Base-by-base conservation (phyloP, 92 coral and sea anemone genomes). In the Parazoanthus atlanticus region DNA sequence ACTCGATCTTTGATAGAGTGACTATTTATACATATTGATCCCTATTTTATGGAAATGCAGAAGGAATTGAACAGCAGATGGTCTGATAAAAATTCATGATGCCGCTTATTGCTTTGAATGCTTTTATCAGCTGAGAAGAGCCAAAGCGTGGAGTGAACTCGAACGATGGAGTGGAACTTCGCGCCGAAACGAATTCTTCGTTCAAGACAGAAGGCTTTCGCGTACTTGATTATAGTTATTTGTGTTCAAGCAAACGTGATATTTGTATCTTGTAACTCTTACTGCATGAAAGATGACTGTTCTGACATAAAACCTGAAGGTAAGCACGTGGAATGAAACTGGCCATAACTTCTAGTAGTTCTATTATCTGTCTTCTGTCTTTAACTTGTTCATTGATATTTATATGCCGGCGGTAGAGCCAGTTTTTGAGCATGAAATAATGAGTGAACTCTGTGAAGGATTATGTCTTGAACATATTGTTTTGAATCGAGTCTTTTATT, bases 281-380 rank as follows among this genome's bases (percentile, higher is more conserved):
- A 84, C 87, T 84, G 87, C 64, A 71, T 71, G 43, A 84, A 84
- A 70, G 87, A 84, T 41, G 74, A 32, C 66, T 84, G 87, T 54
- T 70, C 78, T 38, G 78, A 70, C 19, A n/a, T 41, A 26, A 46
- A 84, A 13, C n/a, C 15, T 17, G 58, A 71, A 11, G 78, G 87
- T 84, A 84, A 84, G 87, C 29, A 83, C 13, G 10, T 41, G 36
- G 25, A 36, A 28, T 12, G 9, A 61, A 19, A 61, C 69, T 3
- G 25, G 25, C 65, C 17, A 21, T 65, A 40, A 40, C 43, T 40
- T 40, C 43, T 40, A 2, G 43, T 40, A 40, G n/a, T n/a, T n/a
- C n/a, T n/a, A n/a, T 36, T 36, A 36, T 36, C 49, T 46, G 1
- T 46, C 10, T 46, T 46, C 49, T 46, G 8, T 34, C 31, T 69